Conservation (phyloP, 2,797 vertebrate species). For the Borostomias antarcticus region DNA sequence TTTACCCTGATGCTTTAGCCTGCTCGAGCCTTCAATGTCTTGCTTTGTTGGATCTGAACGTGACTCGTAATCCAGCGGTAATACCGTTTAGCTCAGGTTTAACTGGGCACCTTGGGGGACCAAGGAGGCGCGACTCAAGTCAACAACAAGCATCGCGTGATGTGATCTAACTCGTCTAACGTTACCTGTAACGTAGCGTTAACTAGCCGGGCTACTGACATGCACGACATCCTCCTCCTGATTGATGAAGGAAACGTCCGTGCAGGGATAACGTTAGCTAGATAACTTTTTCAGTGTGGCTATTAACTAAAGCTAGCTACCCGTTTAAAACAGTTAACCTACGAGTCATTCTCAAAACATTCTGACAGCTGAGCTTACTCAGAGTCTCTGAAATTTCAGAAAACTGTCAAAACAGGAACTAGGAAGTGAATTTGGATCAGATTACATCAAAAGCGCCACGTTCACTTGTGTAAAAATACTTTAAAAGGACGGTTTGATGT, state of each 20-base stretch:
- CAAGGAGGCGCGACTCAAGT: background rate
- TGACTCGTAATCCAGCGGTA: background rate
- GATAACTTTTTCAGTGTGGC: no score
- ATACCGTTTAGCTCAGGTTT: background rate
- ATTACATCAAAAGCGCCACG: background rate
- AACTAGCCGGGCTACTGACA: no score
- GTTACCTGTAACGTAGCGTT: no score
- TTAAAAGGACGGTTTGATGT: background rate
- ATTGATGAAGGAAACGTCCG: no score
- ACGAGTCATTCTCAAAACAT: background rate
- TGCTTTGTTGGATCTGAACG: constrained; percentile 1
- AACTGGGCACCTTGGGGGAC: background rate
- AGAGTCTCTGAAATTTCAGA: constrained; percentile 9
- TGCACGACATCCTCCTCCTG: background rate
- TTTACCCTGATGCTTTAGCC: background rate
- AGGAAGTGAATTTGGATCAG: constrained; percentile 4
- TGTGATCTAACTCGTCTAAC: no score
- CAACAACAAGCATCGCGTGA: background rate
- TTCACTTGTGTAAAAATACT: background rate
- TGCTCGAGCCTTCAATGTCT: background rate
- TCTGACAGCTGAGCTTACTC: background rate
- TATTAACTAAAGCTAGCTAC: no score
- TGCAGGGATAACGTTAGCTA: background rate
- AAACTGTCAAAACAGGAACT: constrained; percentile 14
- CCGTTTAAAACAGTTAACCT: no score